Base-by-base conservation (phyloP, 2,113 vertebrate genomes). In the Ciconia boyciana region DNA sequence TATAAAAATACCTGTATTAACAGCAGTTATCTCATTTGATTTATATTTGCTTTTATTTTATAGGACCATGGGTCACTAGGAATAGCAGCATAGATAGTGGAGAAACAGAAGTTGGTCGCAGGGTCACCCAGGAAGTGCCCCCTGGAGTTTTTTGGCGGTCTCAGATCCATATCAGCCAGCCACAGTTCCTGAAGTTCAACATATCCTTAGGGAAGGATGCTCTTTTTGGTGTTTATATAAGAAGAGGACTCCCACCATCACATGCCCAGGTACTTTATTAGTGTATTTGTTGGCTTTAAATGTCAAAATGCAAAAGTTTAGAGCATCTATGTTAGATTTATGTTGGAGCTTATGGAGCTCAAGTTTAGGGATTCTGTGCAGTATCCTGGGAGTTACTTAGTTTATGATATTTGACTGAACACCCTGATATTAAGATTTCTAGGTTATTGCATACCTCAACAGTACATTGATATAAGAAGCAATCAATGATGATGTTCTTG, bases 111-210 rank as follows among this genome's bases (percentile, higher is more conserved):
- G 98, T 99, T 31, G 99, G 99, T 31, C 98, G 99, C 79, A 98
- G 99, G 20, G 99, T 99, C 92, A 99, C 98, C 55, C 99, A 99
- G 83, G 99, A 99, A 94, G 99, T 99, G 21, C 99, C 99, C 8
- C 99, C 99, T 0, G 99, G 99, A 29, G 98, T 99, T 69, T 99
- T 99, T 87, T 99, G 99, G 99, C 98, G 99, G 80, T 99, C 99
- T 69, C 99, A 99, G 97, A 99, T 99, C 77, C 99, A 99, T 87
- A 98, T 99, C 96, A 98, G 93, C 95, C 99, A 99, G 90, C 99
- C 99, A 14, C 99, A 99, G 97, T 99, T 99, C 97, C 98, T 99
- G 86, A 99, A 99, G 97, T 99, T 99, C 98, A 99, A 99, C 98
- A 99, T 99, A 91, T 99, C 99, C 84, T 98, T 99, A 64, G 99